phyloP scores from a whole-genome alignment of 2,888 invertebrate species.

The Troilus luridus region DNA sequence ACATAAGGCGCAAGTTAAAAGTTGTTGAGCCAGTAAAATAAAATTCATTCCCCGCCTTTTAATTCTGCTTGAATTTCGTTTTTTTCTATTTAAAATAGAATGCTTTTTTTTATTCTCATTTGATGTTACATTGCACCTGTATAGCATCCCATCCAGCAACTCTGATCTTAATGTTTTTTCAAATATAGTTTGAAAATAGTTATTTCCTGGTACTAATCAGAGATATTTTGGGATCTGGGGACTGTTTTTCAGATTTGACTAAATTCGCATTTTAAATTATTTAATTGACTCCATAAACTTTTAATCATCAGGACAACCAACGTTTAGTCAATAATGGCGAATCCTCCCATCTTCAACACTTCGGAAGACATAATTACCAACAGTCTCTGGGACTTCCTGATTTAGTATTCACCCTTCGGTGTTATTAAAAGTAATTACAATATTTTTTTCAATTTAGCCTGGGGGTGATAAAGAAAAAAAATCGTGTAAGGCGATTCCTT shows the following conservation, averaged over 20 bases:
- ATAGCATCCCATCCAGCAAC: too few relatives aligned
- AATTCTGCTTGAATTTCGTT: too few relatives aligned
- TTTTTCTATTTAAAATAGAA: too few relatives aligned
- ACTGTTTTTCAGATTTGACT: background rate
- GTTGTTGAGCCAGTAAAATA: too few relatives aligned
- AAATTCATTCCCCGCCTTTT: too few relatives aligned
- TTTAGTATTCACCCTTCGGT: background rate
- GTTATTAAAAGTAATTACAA: constrained; percentile 45
- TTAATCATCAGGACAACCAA: background rate
- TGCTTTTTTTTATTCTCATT: too few relatives aligned
- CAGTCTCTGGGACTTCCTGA: background rate
- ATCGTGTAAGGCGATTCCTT: constrained; percentile 12
- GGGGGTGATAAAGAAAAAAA: constrained; percentile 32
- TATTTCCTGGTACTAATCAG: background rate
- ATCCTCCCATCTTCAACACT: background rate
- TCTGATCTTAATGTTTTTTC: too few relatives aligned
- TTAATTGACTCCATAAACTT: background rate
- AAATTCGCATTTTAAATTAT: background rate
- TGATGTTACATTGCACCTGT: too few relatives aligned
- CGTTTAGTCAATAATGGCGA: constrained; percentile 26
- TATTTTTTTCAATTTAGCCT: constrained; percentile 16
- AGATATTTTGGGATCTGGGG: background rate
- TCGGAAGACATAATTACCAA: background rate
- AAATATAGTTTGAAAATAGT: too few relatives aligned
- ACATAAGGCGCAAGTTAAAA: too few relatives aligned